Percentiles rank a stretch among this genome's conserved stretches.
Evolutionary conservation across 2,113 vertebrate species (phyloP).

Genomic region (Rhizomys pruinosus): DNA sequence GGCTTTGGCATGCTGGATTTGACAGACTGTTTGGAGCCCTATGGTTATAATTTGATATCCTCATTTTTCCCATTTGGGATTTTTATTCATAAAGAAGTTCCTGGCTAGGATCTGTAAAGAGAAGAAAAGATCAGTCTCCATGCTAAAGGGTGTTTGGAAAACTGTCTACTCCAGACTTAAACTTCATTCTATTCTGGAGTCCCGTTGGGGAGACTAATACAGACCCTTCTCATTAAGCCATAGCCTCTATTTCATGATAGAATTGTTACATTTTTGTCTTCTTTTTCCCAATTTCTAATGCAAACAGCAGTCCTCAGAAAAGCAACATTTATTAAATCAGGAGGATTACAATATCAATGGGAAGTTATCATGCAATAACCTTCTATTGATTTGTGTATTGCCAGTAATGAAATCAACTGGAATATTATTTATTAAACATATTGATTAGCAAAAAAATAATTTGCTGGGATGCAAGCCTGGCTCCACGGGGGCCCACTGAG

Average conservation of each 20-base stretch:
- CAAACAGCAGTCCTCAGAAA: constrained; percentile 72
- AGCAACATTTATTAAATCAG: constrained; percentile 78
- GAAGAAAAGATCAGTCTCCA: not conserved
- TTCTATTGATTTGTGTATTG: constrained; percentile 82
- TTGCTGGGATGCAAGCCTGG: not conserved
- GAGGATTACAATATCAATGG: constrained; percentile 79
- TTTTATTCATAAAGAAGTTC: constrained; percentile 39
- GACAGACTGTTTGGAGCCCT: not conserved
- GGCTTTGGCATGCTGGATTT: not conserved
- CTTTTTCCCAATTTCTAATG: constrained; percentile 55
- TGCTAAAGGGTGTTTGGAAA: not conserved
- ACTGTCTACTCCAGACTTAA: not conserved
- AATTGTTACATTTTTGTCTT: constrained; percentile 61
- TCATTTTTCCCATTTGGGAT: constrained; percentile 39
- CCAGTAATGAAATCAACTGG: constrained; percentile 81
- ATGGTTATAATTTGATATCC: not conserved
- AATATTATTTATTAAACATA: constrained; percentile 81
- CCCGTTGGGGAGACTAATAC: not conserved
- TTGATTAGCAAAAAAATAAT: constrained; percentile 82
- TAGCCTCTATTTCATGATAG: constrained; percentile 46
- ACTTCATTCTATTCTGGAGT: constrained; percentile 22
- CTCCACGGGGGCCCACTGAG: constrained; percentile 53
- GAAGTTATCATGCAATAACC: constrained; percentile 80
- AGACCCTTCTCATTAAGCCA: not conserved
- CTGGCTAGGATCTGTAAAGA: constrained; percentile 33